Evolutionary conservation across 1,140 invertebrate genomes (phyloP), one percentile per base, ranked within the genome.

Genomic region (Drosophila pandora): DNA sequence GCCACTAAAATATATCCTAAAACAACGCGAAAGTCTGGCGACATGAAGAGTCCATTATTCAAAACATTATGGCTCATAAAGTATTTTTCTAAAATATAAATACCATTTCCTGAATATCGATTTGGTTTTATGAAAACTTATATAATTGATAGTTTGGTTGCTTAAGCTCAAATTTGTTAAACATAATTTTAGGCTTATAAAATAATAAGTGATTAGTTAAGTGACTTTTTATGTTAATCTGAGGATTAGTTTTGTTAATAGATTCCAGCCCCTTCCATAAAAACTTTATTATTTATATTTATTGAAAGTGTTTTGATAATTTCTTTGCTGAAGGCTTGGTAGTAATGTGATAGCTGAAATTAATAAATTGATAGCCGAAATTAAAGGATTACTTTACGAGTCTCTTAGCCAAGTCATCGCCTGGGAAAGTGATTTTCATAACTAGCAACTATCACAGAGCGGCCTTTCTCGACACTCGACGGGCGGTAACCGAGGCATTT

Each of bases 401-500:
- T 48, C 28, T 8, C 3, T 61, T 25, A n/a, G 56, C 41, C 61
- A 8, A 13, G 56, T 64, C 61, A 64, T 47, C 13, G 62, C 13
- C 9, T 21, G 22, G 52, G 21, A 52, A 30, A 68, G 30, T 67
- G 28, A 28, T 65, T 23, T 21, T 68, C 49, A 23, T 37, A 54
- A 47, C 30, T 49, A 43, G n/a, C 22, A 10, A 28, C 37, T 30
- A 34, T 39, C 47, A 37, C 10, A 37, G 12, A 37, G 48, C 10
- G 48, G 28, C 49, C 23, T 47, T 28, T 25, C 25, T 10, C 39
- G 49, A 13, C 37, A 43, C 17, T 62, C 48, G n/a, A 55, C 64
- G 21, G 63, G 65, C 41, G 65, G 53, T 56, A 69, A 68, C 62
- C 62, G 41, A 55, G 7, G 41, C 67, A 69, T 69, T 69, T 69